phyloP scores from a whole-genome alignment of 1,140 invertebrate genomes.

The Heliconius nattereri region DNA sequence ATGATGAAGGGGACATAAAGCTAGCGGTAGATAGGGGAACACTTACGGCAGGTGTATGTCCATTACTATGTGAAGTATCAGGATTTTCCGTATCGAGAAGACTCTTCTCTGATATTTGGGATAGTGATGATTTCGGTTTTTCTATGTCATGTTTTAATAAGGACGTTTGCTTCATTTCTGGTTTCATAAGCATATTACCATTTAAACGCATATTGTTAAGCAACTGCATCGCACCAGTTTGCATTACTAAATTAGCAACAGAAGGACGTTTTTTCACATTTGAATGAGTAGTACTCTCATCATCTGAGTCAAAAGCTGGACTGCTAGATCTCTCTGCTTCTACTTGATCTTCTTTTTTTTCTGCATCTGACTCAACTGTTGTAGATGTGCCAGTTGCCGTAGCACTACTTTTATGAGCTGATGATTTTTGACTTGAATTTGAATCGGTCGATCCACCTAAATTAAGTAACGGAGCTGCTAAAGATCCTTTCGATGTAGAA shows the following conservation, averaged over 20 bases:
- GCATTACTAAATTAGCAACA: constrained; percentile 84
- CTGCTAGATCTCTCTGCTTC: constrained; percentile 96
- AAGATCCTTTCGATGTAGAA: constrained; percentile 69
- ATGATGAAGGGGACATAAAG: constrained; percentile 69
- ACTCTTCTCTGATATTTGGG: constrained; percentile 86
- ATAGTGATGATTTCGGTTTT: constrained; percentile 82
- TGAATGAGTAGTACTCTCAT: constrained; percentile 85
- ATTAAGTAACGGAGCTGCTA: constrained; percentile 70
- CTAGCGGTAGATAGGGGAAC: constrained; percentile 59
- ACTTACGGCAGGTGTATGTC: constrained; percentile 57
- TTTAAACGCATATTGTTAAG: constrained; percentile 83
- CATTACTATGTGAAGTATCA: constrained; percentile 59
- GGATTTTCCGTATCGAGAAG: constrained; percentile 83
- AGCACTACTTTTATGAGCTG: constrained; percentile 82
- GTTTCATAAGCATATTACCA: constrained; percentile 81
- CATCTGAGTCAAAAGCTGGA: constrained; percentile 97
- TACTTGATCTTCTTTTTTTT: constrained; percentile 82
- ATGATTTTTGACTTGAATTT: constrained; percentile 84
- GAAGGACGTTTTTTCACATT: constrained; percentile 83
- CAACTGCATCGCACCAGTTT: constrained; percentile 82
- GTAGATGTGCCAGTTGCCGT: constrained; percentile 83
- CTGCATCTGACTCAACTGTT: constrained; percentile 78
- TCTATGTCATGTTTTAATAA: constrained; percentile 63
- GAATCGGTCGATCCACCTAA: constrained; percentile 80
- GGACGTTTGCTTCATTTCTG: constrained; percentile 64